Percentiles rank a stretch among this genome's conserved stretches.
Conservation (phyloP, 2,797 vertebrate species). For the Thripadectes ignobilis region DNA sequence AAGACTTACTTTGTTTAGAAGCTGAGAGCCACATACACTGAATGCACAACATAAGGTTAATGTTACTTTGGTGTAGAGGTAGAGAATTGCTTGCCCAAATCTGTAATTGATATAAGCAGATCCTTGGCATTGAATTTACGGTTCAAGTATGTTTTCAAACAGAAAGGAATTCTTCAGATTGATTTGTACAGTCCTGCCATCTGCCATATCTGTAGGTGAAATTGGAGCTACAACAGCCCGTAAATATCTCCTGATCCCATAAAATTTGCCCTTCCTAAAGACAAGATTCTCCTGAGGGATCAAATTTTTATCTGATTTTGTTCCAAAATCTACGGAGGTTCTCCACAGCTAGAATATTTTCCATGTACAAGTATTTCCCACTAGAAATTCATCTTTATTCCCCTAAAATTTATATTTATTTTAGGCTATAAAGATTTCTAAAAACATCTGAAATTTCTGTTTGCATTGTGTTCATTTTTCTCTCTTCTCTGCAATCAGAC, state of each 20-base stretch:
- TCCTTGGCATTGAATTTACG: not conserved
- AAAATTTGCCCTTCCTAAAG: not conserved
- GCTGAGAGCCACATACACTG: not conserved
- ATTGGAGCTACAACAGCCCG: not conserved
- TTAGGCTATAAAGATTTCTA: not conserved
- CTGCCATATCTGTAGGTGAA: not conserved
- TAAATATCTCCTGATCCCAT: not conserved
- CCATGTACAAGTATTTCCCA: not conserved
- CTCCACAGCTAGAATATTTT: not conserved
- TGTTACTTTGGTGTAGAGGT: constrained; percentile 11
- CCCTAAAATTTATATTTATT: not conserved
- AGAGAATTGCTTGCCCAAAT: constrained; percentile 17
- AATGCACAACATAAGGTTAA: constrained; percentile 41
- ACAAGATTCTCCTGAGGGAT: not conserved
- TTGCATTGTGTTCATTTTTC: not conserved
- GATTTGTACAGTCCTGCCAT: not conserved
- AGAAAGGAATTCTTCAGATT: not conserved
- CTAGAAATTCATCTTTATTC: not conserved
- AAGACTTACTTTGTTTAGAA: not conserved
- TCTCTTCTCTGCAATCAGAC: not conserved
- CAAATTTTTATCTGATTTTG: not conserved
- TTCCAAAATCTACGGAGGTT: not conserved
- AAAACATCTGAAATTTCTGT: not conserved
- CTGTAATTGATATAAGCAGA: not conserved
- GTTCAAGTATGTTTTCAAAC: not conserved